Conservation (phyloP, 1,140 invertebrate genomes). For the Medauroidea extradentata region DNA sequence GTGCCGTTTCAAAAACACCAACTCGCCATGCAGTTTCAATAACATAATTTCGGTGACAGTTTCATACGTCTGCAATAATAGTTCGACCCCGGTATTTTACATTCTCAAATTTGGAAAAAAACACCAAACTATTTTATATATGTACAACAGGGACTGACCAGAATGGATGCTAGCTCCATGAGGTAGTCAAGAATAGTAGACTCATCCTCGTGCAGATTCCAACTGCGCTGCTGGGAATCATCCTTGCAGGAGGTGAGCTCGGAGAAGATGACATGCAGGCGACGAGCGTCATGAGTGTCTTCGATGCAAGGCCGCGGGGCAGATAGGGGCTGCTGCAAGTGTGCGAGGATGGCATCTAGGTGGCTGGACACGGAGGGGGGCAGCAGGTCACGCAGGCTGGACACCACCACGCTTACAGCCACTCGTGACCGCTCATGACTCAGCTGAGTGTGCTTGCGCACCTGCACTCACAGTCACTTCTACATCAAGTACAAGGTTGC, state of each 20-base stretch:
- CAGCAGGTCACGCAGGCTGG: constrained; percentile 29
- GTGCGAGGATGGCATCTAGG: constrained; percentile 1
- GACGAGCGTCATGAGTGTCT: constrained; percentile 70
- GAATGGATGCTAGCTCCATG: constrained; percentile 76
- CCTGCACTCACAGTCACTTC: no score
- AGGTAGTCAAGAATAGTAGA: constrained; percentile 77
- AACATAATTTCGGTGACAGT: no score
- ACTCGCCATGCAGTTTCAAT: no score
- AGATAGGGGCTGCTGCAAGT: constrained; percentile 46
- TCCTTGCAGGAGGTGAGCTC: constrained; percentile 83
- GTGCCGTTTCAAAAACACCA: no score
- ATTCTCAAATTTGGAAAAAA: no score
- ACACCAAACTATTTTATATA: no score
- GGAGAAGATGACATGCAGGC: constrained; percentile 72
- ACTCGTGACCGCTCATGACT: constrained; percentile 83
- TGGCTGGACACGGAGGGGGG: background rate
- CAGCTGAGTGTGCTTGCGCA: constrained; percentile 76
- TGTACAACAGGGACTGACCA: constrained; percentile 70
- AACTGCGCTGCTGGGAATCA: constrained; percentile 88
- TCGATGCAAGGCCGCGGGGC: constrained; percentile 56
- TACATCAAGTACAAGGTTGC: no score
- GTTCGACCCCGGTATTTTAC: no score
- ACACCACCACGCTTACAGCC: constrained; percentile 72
- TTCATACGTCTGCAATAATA: no score
- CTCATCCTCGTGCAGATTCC: constrained; percentile 91